Percentiles rank a stretch among this genome's conserved stretches.
Evolutionary conservation across 2,113 vertebrate species (phyloP).

Genomic region (Heteronetta atricapilla): DNA sequence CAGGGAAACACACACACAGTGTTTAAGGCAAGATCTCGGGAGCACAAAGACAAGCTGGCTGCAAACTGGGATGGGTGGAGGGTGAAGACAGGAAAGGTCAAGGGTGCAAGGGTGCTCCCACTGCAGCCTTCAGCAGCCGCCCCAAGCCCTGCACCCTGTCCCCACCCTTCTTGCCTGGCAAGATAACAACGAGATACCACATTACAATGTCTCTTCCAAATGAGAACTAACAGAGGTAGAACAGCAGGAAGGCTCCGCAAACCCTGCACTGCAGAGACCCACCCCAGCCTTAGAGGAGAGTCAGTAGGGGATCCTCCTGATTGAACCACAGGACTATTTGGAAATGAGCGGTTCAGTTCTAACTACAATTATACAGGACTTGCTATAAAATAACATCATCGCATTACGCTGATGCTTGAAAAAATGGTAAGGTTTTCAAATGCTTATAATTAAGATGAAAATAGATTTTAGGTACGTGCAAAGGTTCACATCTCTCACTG

Average conservation of each 20-base stretch:
- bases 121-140: background rate
- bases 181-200: background rate
- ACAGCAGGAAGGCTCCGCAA: background rate
- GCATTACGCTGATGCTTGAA: background rate
- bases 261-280: background rate
- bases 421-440: background rate
- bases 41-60: background rate
- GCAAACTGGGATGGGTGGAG: background rate
- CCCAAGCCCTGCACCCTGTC: fast-evolving
- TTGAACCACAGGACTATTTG: background rate
- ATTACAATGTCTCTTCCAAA: background rate
- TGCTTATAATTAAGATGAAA: background rate
- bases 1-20: background rate
- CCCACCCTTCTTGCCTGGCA: background rate
- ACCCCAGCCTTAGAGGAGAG: background rate
- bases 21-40: background rate
- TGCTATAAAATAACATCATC: background rate
- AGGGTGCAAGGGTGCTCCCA: background rate
- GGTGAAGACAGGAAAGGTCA: background rate
- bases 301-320: background rate
- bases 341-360: background rate
- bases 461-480: background rate
- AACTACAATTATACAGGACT: background rate
- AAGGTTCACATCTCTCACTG: background rate
- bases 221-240: background rate